phyloP scores from a whole-genome alignment of 2,888 invertebrate species.

The Argyresthia goedartella region DNA sequence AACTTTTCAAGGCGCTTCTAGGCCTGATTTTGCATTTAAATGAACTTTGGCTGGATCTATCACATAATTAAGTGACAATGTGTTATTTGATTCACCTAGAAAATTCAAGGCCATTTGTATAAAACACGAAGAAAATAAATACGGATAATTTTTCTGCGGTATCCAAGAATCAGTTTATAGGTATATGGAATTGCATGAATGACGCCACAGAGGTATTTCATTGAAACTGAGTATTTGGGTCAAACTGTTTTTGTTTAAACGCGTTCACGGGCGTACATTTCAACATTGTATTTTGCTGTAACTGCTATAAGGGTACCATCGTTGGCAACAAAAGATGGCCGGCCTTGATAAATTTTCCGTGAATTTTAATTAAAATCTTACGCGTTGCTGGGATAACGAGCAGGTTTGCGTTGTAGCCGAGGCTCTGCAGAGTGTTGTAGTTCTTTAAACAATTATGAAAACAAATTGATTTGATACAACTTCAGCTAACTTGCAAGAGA shows the following conservation, averaged over 20 bases:
- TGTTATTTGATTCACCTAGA: too few relatives aligned
- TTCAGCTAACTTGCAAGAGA: too few relatives aligned
- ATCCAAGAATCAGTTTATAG: conserved; percentile 34
- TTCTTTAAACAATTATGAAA: too few relatives aligned
- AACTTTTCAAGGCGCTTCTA: too few relatives aligned
- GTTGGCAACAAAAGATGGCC: conserved; percentile 53
- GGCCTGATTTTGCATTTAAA: too few relatives aligned
- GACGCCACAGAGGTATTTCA: conserved; percentile 61
- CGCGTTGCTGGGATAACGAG: conserved; percentile 45
- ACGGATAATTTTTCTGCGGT: too few relatives aligned
- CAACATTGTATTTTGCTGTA: conserved; percentile 56
- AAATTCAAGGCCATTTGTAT: too few relatives aligned
- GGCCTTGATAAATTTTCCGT: conserved; percentile 51
- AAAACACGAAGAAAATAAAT: too few relatives aligned
- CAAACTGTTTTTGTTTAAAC: conserved; percentile 67
- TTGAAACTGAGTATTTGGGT: conserved; percentile 61
- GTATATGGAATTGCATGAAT: conserved; percentile 66
- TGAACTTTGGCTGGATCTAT: too few relatives aligned
- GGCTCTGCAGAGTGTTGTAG: too few relatives aligned
- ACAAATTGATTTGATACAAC: too few relatives aligned
- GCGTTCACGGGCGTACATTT: conserved; percentile 64
- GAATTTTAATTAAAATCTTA: conserved; percentile 66
- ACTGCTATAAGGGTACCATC: conserved; percentile 52
- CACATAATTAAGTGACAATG: too few relatives aligned
- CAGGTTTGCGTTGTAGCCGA: conserved; percentile 16